These are phyloP conservation scores for Gymnothorax reevesii DNA, from an alignment of 2,797 vertebrate genomes.

Conservation along the genomic window DNA sequence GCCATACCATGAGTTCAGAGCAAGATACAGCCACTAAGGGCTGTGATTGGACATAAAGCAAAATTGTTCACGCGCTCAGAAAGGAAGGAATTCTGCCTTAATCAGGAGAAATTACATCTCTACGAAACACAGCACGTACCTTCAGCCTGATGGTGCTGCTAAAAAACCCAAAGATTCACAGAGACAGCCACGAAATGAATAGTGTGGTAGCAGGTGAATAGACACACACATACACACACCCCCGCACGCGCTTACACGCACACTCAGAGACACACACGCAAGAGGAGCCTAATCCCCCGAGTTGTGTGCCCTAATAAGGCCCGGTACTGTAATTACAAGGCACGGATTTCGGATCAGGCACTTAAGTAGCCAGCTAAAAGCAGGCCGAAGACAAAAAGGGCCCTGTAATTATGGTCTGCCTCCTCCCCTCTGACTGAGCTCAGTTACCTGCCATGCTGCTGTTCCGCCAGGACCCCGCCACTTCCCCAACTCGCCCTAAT, in stretches of 20 bases:
- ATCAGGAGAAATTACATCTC: no score
- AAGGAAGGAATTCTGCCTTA: no score
- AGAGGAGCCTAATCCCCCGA: conserved; percentile 72
- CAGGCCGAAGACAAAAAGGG: conserved; percentile 79
- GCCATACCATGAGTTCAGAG: no score
- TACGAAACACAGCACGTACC: no score
- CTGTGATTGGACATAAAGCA: no score
- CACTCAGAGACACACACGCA: conserved; percentile 21
- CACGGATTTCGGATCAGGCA: conserved; percentile 83
- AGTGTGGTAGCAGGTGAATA: not conserved
- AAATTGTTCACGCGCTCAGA: no score
- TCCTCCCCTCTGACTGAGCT: conserved; percentile 60
- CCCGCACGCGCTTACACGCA: not conserved
- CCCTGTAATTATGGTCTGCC: conserved; percentile 83
- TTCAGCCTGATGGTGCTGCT: not conserved
- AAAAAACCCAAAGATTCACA: conserved; percentile 26
- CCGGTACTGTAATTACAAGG: conserved; percentile 86
- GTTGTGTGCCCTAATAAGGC: conserved; percentile 80
- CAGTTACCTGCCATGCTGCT: conserved; percentile 78
- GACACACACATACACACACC: conserved; percentile 8
- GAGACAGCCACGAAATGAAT: not conserved
- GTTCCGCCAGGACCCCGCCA: conserved; percentile 74
- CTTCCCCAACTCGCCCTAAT: conserved; percentile 72
- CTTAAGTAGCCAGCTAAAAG: conserved; percentile 82
- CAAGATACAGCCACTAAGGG: no score